A percentile compares a stretch with the other conserved stretches of the same genome.
phyloP scores from a whole-genome alignment of 2,797 vertebrate genomes.

The Acanthornis magna region DNA sequence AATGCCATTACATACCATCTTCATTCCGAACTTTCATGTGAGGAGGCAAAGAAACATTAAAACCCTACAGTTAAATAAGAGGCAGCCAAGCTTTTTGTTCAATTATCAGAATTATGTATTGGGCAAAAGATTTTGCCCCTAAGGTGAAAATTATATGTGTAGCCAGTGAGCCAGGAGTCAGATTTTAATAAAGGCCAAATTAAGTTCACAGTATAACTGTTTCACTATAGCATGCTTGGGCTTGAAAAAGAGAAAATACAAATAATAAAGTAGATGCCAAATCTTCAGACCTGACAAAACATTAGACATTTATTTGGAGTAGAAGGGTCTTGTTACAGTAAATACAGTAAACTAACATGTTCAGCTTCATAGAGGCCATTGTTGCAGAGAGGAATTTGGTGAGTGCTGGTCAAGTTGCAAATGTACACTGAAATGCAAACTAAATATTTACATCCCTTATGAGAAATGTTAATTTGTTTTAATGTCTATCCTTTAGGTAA shows the following conservation, averaged over 20 bases:
- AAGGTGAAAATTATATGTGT: not conserved
- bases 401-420: not conserved
- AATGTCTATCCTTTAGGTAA: not conserved
- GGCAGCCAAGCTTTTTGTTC: not conserved
- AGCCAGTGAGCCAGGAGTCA: not conserved
- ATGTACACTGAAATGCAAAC: not conserved
- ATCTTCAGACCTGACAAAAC: conserved; percentile 13
- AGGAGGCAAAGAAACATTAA: not conserved
- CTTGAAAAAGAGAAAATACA: not conserved
- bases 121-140: not conserved
- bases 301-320: not conserved
- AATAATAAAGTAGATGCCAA: not conserved
- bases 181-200: conserved; percentile 58
- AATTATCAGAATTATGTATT: not conserved
- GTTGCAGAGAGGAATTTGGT: not conserved
- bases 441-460: not conserved
- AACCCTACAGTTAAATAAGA: not conserved
- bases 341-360: not conserved
- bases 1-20: not conserved
- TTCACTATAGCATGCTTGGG: not conserved
- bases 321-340: conserved; percentile 4
- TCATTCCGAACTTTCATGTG: not conserved
- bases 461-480: not conserved
- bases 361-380: not conserved
- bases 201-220: conserved; percentile 7